Evolutionary conservation across 1,140 invertebrate genomes (phyloP).

Genomic region (Lethrus apterus): DNA sequence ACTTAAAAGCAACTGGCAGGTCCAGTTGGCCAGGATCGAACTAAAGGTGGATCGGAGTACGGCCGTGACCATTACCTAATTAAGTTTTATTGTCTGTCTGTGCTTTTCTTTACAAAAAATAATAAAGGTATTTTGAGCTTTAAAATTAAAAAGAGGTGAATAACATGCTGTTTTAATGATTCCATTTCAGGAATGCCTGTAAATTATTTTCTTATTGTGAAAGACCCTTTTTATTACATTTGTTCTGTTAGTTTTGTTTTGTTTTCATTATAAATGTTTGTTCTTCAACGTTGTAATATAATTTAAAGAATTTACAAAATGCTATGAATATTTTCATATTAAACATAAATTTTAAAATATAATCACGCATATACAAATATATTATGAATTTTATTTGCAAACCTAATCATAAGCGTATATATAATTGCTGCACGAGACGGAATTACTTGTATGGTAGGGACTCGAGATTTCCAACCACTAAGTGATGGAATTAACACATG

Average conservation of each 20-base stretch:
- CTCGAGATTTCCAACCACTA: no score
- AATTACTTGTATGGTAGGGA: conserved; percentile 5
- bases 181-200: conserved; percentile 34
- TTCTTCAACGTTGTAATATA: conserved; percentile 35
- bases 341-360: conserved; percentile 39
- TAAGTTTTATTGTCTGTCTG: conserved; percentile 32
- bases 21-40: conserved; percentile 21
- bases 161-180: conserved; percentile 35
- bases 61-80: conserved; percentile 25
- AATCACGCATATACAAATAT: conserved; percentile 34
- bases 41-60: conserved; percentile 20
- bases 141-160: conserved; percentile 39
- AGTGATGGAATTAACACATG: no score
- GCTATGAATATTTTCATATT: conserved; percentile 41
- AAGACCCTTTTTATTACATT: conserved; percentile 32
- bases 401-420: conserved; percentile 7
- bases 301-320: conserved; percentile 37
- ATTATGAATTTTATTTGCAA: conserved; percentile 5
- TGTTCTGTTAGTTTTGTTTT: conserved; percentile 17
- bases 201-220: conserved; percentile 36
- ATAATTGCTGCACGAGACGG: background rate
- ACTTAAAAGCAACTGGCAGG: conserved; percentile 20
- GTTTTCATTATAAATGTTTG: conserved; percentile 28
- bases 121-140: conserved; percentile 38
- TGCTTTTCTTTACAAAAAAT: conserved; percentile 37